These are phyloP conservation scores for Onychomys arenicola DNA, from an alignment of 2,797 vertebrate species.

Conservation along the genomic window DNA sequence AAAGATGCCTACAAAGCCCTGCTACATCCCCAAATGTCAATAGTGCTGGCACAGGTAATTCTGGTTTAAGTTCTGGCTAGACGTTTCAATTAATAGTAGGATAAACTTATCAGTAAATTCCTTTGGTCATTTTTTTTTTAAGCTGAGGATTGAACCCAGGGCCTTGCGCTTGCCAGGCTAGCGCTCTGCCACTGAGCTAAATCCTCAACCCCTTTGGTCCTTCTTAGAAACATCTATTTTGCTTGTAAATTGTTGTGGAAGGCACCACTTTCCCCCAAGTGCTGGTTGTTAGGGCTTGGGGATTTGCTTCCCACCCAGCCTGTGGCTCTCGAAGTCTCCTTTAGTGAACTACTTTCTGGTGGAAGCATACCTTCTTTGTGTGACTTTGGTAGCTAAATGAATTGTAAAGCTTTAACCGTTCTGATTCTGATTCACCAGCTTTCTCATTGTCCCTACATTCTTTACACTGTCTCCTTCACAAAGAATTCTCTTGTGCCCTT, in stretches of 20 bases:
- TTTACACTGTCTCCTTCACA: not conserved
- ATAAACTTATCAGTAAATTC: not conserved
- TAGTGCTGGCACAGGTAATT: not conserved
- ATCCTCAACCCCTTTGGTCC: no score
- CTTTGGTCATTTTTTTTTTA: no score
- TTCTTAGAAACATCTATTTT: not conserved
- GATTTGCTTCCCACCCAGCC: not conserved
- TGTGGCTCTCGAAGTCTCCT: not conserved
- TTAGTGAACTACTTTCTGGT: slow-evolving; percentile 20
- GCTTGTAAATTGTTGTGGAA: not conserved
- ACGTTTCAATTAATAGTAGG: not conserved
- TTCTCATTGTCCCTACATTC: not conserved
- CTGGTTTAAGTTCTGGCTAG: not conserved
- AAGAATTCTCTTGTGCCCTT: not conserved
- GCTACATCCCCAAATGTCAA: not conserved
- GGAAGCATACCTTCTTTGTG: not conserved
- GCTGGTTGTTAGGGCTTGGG: not conserved
- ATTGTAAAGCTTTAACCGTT: slow-evolving; percentile 25
- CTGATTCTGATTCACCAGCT: not conserved
- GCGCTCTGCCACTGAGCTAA: no score
- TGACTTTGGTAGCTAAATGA: slow-evolving; percentile 3
- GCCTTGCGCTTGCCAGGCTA: no score
- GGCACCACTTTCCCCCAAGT: not conserved
- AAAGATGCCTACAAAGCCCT: not conserved
- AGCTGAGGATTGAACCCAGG: no score